Conservation (phyloP, 2,113 vertebrate species). For the Jaculus jaculus region DNA sequence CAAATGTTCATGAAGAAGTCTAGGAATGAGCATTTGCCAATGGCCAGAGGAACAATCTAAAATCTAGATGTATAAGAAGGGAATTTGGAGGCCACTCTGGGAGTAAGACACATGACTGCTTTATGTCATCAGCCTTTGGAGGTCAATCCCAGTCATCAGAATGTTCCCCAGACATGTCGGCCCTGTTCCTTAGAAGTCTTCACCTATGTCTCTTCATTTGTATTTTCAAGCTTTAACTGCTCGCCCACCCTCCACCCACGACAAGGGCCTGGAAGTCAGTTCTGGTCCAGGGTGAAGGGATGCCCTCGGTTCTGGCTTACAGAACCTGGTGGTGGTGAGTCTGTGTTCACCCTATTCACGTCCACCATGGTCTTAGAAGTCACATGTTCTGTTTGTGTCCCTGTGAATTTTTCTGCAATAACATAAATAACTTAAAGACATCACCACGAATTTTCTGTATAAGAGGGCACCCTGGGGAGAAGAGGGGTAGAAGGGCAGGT, state of each 20-base stretch:
- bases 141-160: not conserved
- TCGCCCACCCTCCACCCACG: too few species aligned
- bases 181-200: not conserved
- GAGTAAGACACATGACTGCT: not conserved
- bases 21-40: not conserved
- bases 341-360: not conserved
- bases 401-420: conserved; percentile 36
- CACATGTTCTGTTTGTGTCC: conserved; percentile 18
- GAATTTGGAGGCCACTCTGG: not conserved
- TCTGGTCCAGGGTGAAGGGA: not conserved
- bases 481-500: not conserved
- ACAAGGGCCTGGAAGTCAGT: not conserved
- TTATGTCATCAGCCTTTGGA: not conserved
- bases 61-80: not conserved
- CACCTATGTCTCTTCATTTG: not conserved
- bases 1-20: not conserved
- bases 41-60: not conserved
- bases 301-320: not conserved
- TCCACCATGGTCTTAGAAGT: conserved; percentile 8
- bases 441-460: not conserved
- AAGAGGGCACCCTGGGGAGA: not conserved
- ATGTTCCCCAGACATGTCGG: not conserved
- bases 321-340: not conserved
- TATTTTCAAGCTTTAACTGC: not conserved
- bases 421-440: conserved; percentile 39